Conservation (phyloP, 1,140 invertebrate genomes). For the Antheraea pernyi region DNA sequence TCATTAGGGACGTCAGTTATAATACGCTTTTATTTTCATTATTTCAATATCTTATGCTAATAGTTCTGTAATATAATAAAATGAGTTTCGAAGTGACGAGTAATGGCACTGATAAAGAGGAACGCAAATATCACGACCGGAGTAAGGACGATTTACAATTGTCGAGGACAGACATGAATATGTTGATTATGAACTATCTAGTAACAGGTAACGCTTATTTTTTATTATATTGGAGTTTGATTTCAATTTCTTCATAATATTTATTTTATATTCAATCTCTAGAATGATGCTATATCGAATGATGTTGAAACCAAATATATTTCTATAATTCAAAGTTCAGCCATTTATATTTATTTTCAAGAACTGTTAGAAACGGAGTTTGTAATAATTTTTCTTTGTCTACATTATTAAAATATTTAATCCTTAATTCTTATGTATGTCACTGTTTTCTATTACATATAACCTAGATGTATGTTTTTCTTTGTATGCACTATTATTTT, state of each 20-base stretch:
- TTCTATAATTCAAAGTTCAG: too few relatives aligned
- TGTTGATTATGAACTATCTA: constrained; percentile 98
- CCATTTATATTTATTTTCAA: too few relatives aligned
- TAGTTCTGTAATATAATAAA: constrained; percentile 16
- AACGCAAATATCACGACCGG: constrained; percentile 65
- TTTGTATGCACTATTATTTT: too few relatives aligned
- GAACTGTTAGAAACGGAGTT: too few relatives aligned
- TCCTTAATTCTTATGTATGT: too few relatives aligned
- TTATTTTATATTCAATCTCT: neutral
- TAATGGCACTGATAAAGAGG: constrained; percentile 59
- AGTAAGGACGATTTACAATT: constrained; percentile 88
- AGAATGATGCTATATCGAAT: neutral
- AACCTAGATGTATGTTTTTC: too few relatives aligned
- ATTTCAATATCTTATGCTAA: neutral
- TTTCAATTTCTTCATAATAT: neutral
- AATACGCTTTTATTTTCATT: neutral
- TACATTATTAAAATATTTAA: too few relatives aligned
- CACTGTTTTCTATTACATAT: too few relatives aligned
- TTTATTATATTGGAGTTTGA: too few relatives aligned
- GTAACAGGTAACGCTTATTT: constrained; percentile 88
- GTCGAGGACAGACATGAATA: constrained; percentile 95
- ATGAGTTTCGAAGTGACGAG: constrained; percentile 67
- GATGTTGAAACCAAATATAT: too few relatives aligned
- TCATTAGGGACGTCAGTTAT: neutral
- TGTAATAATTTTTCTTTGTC: too few relatives aligned